phyloP scores from a whole-genome alignment of 2,888 invertebrate species.

The Xylocampa areola region DNA sequence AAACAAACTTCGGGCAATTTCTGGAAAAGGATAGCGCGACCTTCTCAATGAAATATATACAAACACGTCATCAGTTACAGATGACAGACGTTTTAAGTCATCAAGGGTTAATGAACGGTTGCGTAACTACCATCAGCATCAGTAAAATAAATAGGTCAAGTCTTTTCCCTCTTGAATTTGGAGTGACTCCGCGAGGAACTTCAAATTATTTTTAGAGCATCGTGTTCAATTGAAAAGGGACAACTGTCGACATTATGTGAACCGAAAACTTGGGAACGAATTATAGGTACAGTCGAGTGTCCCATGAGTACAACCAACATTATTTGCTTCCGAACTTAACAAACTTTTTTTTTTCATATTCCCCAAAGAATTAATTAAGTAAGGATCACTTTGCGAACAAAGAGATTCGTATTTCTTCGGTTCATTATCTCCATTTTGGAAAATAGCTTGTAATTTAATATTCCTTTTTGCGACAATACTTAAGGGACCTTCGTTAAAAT shows the following conservation, averaged over 20 bases:
- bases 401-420: constrained; percentile 69
- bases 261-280: constrained; percentile 77
- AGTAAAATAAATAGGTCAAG: constrained; percentile 64
- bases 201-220: constrained; percentile 63
- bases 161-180: constrained; percentile 47
- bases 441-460: constrained; percentile 61
- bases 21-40: constrained; percentile 33
- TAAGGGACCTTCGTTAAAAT: constrained; percentile 57
- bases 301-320: constrained; percentile 65
- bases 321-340: constrained; percentile 72
- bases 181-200: constrained; percentile 28
- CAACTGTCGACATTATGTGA: constrained; percentile 73
- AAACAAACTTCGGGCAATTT: constrained; percentile 49
- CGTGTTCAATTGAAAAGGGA: constrained; percentile 75
- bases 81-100: constrained; percentile 57
- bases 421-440: constrained; percentile 68
- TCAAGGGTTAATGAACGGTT: constrained; percentile 58
- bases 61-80: constrained; percentile 40
- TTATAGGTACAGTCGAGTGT: constrained; percentile 70
- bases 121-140: constrained; percentile 64
- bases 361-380: constrained; percentile 77
- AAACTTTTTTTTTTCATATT: constrained; percentile 75
- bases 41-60: constrained; percentile 33
- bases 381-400: constrained; percentile 72
- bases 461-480: constrained; percentile 55